Evolutionary conservation across 2,113 vertebrate genomes (phyloP).

Genomic region (Crotalus helleri): DNA sequence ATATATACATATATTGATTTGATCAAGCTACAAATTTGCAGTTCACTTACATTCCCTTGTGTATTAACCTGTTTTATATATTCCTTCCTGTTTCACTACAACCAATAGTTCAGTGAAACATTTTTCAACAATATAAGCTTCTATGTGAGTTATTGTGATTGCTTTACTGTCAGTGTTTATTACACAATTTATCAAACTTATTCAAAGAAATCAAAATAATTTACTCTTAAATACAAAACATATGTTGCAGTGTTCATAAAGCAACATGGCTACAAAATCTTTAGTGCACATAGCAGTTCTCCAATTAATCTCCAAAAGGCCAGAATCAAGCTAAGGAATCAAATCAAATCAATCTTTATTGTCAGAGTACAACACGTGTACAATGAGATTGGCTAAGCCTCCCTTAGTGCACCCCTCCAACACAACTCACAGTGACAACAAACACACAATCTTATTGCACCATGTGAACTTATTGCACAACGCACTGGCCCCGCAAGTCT

Average conservation of each 20-base stretch:
- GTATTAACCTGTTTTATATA: slow-evolving; percentile 15
- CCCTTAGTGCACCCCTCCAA: no score
- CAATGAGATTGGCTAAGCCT: no score
- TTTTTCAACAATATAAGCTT: slow-evolving; percentile 10
- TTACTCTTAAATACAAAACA: slow-evolving; percentile 12
- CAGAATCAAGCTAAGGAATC: background rate
- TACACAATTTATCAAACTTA: background rate
- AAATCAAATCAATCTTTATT: no score
- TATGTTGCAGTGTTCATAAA: background rate
- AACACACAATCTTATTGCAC: no score
- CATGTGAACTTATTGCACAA: no score
- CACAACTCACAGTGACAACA: no score
- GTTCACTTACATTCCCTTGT: background rate
- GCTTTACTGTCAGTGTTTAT: slow-evolving; percentile 6
- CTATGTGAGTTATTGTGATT: slow-evolving; percentile 10
- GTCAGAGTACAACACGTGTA: no score
- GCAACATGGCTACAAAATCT: background rate
- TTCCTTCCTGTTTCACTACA: background rate
- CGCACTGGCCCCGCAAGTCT: no score
- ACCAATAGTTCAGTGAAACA: background rate
- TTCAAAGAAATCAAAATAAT: slow-evolving; percentile 16
- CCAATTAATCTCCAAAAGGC: background rate
- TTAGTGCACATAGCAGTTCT: background rate
- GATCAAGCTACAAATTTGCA: background rate
- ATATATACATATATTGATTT: background rate